Evolutionary conservation across 2,113 vertebrate species (phyloP).

Genomic region (Sinocyclocheilus maitianheensis): DNA sequence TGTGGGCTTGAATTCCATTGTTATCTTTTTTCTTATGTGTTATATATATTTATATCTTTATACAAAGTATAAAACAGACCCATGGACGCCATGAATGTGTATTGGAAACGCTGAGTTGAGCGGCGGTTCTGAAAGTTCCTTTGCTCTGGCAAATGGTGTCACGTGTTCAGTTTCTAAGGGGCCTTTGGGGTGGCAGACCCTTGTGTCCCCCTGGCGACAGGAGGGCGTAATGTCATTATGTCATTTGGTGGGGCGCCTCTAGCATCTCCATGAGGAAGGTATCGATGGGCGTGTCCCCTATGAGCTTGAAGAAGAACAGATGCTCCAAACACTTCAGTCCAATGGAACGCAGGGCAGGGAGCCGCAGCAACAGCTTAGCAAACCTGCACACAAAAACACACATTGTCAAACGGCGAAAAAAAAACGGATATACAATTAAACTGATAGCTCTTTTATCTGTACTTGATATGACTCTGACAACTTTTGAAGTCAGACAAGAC

Average conservation of each 20-base stretch:
- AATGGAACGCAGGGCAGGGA: constrained; percentile 95
- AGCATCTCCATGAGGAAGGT: constrained; percentile 99
- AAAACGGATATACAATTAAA: neutral
- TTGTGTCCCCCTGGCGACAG: constrained; percentile 40
- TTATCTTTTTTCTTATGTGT: constrained; percentile 39
- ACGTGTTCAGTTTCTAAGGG: constrained; percentile 57
- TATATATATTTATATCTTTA: constrained; percentile 62
- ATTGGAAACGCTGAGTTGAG: neutral
- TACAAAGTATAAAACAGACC: constrained; percentile 79
- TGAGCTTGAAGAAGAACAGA: constrained; percentile 99
- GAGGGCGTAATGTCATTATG: constrained; percentile 74
- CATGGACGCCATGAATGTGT: constrained; percentile 49
- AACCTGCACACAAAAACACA: constrained; percentile 78
- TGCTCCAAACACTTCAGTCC: constrained; percentile 98
- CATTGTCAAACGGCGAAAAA: neutral
- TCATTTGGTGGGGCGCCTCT: constrained; percentile 97
- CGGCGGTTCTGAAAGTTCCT: neutral
- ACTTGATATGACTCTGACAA: too few species aligned
- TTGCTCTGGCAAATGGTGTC: constrained; percentile 56
- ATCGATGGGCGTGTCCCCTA: constrained; percentile 98
- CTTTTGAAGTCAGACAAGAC: neutral
- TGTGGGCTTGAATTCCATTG: constrained; percentile 58
- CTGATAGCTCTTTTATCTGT: neutral
- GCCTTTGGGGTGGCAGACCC: constrained; percentile 12
- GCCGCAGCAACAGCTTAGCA: constrained; percentile 92